Evolutionary conservation across 2,888 invertebrate species (phyloP).

Genomic region (Scaptodrosophila latifasciaeformis): DNA sequence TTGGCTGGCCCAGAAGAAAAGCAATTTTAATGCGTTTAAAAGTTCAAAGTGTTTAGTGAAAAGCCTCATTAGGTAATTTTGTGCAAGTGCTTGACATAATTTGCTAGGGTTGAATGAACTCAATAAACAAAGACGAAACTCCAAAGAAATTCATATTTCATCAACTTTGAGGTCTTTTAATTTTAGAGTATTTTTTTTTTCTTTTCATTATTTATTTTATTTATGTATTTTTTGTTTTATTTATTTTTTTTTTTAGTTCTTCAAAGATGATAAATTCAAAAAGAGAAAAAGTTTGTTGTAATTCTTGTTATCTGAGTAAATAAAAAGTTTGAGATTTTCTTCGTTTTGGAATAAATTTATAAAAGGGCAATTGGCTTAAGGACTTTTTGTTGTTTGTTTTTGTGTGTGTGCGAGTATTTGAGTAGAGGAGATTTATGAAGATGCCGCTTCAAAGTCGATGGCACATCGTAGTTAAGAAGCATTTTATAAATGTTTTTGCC

Average conservation of each 20-base stretch:
- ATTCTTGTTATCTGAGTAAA: too few species aligned
- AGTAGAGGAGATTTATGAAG: constrained; percentile 59
- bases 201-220: too few species aligned
- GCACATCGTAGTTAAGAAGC: constrained; percentile 34
- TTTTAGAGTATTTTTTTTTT: too few species aligned
- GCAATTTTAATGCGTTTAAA: constrained; percentile 42
- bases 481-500: constrained; percentile 34
- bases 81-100: constrained; percentile 9
- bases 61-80: constrained; percentile 12
- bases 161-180: too few species aligned
- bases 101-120: constrained; percentile 1
- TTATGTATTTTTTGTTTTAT: too few species aligned
- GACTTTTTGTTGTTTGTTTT: constrained; percentile 35
- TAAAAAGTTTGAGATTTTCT: too few species aligned
- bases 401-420: constrained; percentile 30
- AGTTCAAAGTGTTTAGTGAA: constrained; percentile 40
- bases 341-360: too few species aligned
- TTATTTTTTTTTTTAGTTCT: too few species aligned
- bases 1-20: too few species aligned
- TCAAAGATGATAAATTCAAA: too few species aligned
- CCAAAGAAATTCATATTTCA: too few species aligned
- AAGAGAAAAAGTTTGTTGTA: too few species aligned
- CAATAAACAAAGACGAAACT: constrained; percentile 24
- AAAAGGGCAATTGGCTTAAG: constrained; percentile 56
- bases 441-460: constrained; percentile 30